Evolutionary conservation across 2,888 invertebrate genomes (phyloP).

Genomic region (Tipula unca): DNA sequence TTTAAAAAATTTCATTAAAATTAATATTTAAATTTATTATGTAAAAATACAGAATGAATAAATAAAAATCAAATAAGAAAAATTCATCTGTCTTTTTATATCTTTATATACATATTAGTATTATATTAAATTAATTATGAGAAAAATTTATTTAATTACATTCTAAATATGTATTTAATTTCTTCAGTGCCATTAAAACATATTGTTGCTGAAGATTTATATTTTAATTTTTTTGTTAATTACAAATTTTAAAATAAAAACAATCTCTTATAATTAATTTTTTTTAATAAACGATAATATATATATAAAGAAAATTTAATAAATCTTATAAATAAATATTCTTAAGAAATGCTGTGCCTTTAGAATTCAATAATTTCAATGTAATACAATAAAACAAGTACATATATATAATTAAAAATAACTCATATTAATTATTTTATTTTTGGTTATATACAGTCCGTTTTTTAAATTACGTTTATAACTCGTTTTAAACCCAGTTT

Average conservation of each 20-base stretch:
- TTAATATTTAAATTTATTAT: not conserved
- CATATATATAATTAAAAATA: not conserved
- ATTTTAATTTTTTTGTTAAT: not conserved
- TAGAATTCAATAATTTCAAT: not conserved
- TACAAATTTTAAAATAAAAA: not conserved
- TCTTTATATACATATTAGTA: not conserved
- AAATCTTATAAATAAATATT: not conserved
- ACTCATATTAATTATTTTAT: not conserved
- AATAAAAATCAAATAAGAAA: too few species aligned
- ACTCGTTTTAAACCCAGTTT: too few species aligned
- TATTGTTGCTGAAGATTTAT: not conserved
- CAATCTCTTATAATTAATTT: not conserved
- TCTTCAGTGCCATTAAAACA: not conserved
- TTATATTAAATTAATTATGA: not conserved
- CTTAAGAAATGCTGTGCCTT: not conserved
- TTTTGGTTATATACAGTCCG: too few species aligned
- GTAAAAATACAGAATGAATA: too few species aligned
- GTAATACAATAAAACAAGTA: not conserved
- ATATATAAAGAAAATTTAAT: not conserved
- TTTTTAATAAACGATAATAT: not conserved
- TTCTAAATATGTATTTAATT: not conserved
- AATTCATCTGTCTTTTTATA: not conserved
- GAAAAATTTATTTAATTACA: not conserved
- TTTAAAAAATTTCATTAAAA: not conserved
- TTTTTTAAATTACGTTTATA: too few species aligned